These are phyloP conservation scores for Idaea aversata DNA, from an alignment of 2,888 invertebrate species.

Conservation along the genomic window DNA sequence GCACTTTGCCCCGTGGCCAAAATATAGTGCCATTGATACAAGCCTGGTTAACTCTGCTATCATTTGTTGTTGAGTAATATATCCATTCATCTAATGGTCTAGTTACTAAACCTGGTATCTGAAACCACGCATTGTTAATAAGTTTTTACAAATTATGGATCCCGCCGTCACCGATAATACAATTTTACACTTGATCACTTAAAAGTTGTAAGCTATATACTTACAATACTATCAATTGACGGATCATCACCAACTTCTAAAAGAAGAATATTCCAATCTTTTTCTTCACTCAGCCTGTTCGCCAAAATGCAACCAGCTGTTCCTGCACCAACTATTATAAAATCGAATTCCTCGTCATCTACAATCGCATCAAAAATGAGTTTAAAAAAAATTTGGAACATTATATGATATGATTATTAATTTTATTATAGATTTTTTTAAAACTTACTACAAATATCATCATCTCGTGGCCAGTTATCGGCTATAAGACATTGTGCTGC, in stretches of 20 bases:
- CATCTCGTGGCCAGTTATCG: slow-evolving; percentile 21
- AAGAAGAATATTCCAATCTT: slow-evolving; percentile 22
- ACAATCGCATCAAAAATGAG: too few relatives aligned
- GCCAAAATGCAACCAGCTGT: slow-evolving; percentile 81
- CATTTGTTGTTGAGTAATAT: neutral
- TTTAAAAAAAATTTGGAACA: slow-evolving; percentile 24
- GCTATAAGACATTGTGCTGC: slow-evolving; percentile 30
- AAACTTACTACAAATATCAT: slow-evolving; percentile 21
- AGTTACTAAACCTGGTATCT: slow-evolving; percentile 38
- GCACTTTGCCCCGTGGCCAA: slow-evolving; percentile 71
- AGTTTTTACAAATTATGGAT: too few relatives aligned
- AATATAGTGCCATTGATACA: neutral
- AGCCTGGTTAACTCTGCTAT: neutral
- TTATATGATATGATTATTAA: too few relatives aligned
- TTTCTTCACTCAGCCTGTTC: slow-evolving; percentile 71
- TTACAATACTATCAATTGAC: too few relatives aligned
- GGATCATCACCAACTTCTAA: slow-evolving; percentile 32
- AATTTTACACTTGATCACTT: too few relatives aligned
- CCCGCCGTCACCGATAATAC: too few relatives aligned
- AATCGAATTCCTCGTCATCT: slow-evolving; percentile 54
- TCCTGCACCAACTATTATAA: slow-evolving; percentile 80
- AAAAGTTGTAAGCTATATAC: too few relatives aligned
- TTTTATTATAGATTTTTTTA: neutral
- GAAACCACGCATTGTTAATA: neutral
- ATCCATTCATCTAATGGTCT: too few relatives aligned